phyloP scores from a whole-genome alignment of 2,888 invertebrate species.

The Heteromyza rotundicornis region DNA sequence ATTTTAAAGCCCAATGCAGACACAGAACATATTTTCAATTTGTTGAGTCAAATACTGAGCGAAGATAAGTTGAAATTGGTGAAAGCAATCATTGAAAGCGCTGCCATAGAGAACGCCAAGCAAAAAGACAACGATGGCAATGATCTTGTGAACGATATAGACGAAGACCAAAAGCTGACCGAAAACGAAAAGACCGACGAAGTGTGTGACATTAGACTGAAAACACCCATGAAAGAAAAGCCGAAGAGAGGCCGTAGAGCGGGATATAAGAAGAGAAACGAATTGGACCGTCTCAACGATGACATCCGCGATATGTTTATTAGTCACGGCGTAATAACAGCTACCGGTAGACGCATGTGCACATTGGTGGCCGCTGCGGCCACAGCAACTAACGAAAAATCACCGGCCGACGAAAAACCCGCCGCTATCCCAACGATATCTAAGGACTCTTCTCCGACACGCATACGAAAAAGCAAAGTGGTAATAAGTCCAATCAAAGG shows the following conservation, averaged over 20 bases:
- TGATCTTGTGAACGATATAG: background rate
- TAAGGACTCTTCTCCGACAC: background rate
- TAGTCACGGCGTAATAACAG: conserved; percentile 67
- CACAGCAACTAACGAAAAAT: background rate
- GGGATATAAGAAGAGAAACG: conserved; percentile 42
- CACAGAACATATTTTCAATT: conserved; percentile 38
- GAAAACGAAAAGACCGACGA: background rate
- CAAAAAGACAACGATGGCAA: background rate
- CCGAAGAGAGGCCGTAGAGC: too few species aligned
- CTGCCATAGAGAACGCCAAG: background rate
- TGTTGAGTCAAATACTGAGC: conserved; percentile 45
- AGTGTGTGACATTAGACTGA: too few species aligned
- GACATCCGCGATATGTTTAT: conserved; percentile 73
- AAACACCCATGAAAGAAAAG: background rate
- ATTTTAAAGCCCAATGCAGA: conserved; percentile 43
- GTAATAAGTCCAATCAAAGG: conserved; percentile 30
- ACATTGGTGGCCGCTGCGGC: conserved; percentile 61
- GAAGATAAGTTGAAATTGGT: conserved; percentile 22
- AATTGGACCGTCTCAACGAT: conserved; percentile 69
- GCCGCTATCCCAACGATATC: background rate
- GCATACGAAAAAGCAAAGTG: conserved; percentile 31
- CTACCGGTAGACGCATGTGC: conserved; percentile 68
- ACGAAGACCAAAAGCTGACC: conserved; percentile 10
- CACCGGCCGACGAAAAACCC: background rate
- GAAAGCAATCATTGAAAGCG: background rate